Percentiles rank a stretch among this genome's conserved stretches.
These are phyloP conservation scores for Hypsibius dujardini DNA, from an alignment of 1,140 invertebrate genomes.

Conservation along the genomic window DNA sequence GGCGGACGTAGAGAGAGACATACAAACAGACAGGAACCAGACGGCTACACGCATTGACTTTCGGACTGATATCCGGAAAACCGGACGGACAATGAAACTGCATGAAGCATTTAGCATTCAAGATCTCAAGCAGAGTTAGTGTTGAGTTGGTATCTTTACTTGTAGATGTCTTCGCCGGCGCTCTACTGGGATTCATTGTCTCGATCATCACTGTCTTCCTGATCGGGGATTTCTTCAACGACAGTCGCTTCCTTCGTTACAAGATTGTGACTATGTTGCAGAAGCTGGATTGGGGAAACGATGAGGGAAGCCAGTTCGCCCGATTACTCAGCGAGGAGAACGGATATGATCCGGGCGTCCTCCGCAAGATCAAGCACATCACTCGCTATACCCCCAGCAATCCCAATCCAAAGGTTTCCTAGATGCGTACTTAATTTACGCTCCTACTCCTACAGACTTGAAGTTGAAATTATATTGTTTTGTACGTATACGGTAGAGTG, in stretches of 20 bases:
- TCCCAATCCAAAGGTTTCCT: too few relatives aligned
- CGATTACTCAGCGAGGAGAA: background rate
- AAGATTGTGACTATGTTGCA: background rate
- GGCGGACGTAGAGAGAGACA: too few relatives aligned
- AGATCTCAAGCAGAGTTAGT: too few relatives aligned
- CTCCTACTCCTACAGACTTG: too few relatives aligned
- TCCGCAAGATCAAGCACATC: background rate
- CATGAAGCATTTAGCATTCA: too few relatives aligned
- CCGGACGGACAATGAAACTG: too few relatives aligned
- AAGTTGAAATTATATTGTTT: too few relatives aligned
- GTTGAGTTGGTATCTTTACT: background rate
- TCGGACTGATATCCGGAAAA: too few relatives aligned
- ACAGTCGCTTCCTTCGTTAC: constrained; percentile 8
- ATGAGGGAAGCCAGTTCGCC: background rate
- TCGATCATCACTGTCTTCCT: background rate
- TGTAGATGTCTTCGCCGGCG: constrained; percentile 10
- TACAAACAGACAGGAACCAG: too few relatives aligned
- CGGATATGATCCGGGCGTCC: background rate
- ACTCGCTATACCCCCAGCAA: background rate
- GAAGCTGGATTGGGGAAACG: background rate
- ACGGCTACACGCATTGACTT: too few relatives aligned
- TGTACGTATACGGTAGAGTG: too few relatives aligned
- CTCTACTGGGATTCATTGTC: background rate
- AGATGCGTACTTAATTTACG: too few relatives aligned
- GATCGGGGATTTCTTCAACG: constrained; percentile 1